phyloP scores from a whole-genome alignment of 2,113 vertebrate genomes.

The Lagopus muta region DNA sequence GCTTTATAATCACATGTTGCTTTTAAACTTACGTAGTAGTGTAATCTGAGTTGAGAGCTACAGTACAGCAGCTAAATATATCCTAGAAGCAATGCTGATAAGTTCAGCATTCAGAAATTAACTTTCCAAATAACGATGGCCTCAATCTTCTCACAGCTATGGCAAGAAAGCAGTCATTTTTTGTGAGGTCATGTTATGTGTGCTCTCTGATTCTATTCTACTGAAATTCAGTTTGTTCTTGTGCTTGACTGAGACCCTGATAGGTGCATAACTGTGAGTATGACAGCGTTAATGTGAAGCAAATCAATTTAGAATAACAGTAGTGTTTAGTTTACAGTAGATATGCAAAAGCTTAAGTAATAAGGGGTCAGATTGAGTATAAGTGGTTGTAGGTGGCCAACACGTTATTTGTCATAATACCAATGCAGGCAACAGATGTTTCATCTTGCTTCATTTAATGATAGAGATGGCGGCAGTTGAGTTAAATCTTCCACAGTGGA shows the following conservation, averaged over 20 bases:
- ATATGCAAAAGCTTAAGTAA: not conserved
- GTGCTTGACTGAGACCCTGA: not conserved
- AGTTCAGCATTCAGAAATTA: not conserved
- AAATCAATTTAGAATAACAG: not conserved
- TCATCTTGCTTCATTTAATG: not conserved
- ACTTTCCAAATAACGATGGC: not conserved
- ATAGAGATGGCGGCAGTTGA: not conserved
- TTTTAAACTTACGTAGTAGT: constrained; percentile 27
- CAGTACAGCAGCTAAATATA: constrained; percentile 27
- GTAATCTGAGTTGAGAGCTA: constrained; percentile 46
- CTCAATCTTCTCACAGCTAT: not conserved
- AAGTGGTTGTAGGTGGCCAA: not conserved
- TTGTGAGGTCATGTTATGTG: not conserved
- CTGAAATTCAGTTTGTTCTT: not conserved
- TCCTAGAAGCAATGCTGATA: not conserved
- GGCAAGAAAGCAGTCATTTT: not conserved
- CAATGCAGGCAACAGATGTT: not conserved
- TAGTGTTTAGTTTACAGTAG: not conserved
- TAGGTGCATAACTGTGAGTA: not conserved
- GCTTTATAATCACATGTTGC: not conserved
- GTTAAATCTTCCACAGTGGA: not conserved
- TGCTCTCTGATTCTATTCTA: not conserved
- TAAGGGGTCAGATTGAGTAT: not conserved
- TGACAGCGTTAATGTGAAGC: not conserved
- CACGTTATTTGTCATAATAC: not conserved